Evolutionary conservation across 2,888 invertebrate species (phyloP), one percentile per base, ranked within the genome.

Genomic region (Galeruca laticollis): DNA sequence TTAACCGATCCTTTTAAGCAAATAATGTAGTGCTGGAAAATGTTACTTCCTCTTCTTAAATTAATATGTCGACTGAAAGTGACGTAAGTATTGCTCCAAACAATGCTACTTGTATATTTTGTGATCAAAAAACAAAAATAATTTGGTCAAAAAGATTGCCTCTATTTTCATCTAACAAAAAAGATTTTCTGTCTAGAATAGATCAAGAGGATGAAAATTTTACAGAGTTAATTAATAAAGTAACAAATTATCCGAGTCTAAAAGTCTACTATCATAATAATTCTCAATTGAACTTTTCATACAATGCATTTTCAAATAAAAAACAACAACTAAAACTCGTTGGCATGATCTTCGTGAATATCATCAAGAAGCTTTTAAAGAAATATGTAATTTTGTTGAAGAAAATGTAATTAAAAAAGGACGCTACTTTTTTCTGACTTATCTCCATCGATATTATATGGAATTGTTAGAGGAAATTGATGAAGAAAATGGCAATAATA

Each of bases 271-370:
- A 26, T 26, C 26, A 26, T 26, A 26, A 5, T 1, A 26, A 26
- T 5, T 26, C 73, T 71, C 62, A 69, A 71, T 49, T 74, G 15
- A 35, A 73, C 21, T 77, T 68, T 64, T 71, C 61, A 63, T 71
- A 76, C 67, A 72, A 72, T 64, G 60, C 65, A 62, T 72, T 71
- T 13, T 71, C 66, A 10, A 70, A 68, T 43, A 75, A 73, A 62
- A 72, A 69, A 63, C 73, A 62, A 73, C 68, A 67, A 49, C 20
- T 68, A 71, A 77, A 78, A 76, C 62, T 66, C 26, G 61, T 63
- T 77, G 76, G 77, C 77, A 78, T 78, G 66, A 70, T 71, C 71
- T 72, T 75, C 77, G 77, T 63, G 65, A 77, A 43, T 71, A 73
- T 40, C 77, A 79, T 69, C 1, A 26, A 26, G 6, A 5, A 26